Base-by-base conservation (phyloP, 2,888 invertebrate species). In the Drosophila monieri region DNA sequence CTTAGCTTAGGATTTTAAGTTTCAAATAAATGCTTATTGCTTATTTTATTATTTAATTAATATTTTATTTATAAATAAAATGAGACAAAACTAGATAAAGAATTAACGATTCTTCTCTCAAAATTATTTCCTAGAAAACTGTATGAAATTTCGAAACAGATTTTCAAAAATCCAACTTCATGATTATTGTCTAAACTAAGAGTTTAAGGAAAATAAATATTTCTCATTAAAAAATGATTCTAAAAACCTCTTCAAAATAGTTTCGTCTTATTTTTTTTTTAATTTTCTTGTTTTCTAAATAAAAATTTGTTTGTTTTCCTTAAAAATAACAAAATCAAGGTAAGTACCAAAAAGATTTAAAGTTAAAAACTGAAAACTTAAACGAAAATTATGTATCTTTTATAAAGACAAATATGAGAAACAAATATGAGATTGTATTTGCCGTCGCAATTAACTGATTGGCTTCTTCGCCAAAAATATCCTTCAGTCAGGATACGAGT, bases 241-340 rank as follows among this genome's bases (percentile, higher is more conserved):
- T 23, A 23, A 23, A 23, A 23, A 23, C 4, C 21, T 23, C 4
- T 3, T 23, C 3, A 23, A 15, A 9, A 39, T 15, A 39, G 8
- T 15, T 39, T 39, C 15, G 14, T 14, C 3, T 39, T 39, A 8
- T 39, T 39, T 14, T 14, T 2, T 14, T 9, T 15, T 41, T 9
- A 1, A 15, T 2, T 18, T 15, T 1, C 10, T 9, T 9, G 15
- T 18, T 18, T 41, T 41, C 39, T 18, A 18, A 15, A 9, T 1
- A 39, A 10, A 15, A 41, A 9, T 15, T 41, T 41, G 39, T 41
- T 18, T 41, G 39, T 41, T 41, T 41, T 41, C 43, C 41, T 9
- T 1, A 14, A 15, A 39, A 39, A 39, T 3, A 39, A 6, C 3
- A 15, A 9, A 43, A 18, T 21, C 12, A 10, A 43, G 21, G 43